Base-by-base conservation (phyloP, 2,888 invertebrate species). In the Oxycera nigricornis region DNA sequence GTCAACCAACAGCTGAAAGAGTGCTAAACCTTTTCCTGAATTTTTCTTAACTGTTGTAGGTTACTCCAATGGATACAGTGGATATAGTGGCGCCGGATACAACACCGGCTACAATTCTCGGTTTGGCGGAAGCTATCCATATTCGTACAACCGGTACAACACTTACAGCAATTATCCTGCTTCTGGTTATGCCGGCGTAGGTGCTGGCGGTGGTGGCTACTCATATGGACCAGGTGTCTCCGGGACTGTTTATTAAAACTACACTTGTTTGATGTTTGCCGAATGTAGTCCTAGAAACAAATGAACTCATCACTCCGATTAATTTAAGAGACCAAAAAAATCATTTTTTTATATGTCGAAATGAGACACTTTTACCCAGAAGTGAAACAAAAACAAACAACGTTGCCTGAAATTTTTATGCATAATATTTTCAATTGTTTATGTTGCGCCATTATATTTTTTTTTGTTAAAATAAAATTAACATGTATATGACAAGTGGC, bases 201-300 rank as follows among this genome's bases (percentile, higher is more conserved):
- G 59, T 4, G 22, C 50, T 0, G 46, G 35, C 11, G 74, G 68
- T 20, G 17, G 20, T 68, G 75, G 75, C 14, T 75, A 75, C 35
- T 50, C 65, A 14, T 75, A 75, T 67, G 75, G 73, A 6, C 75
- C 75, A 46, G 75, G 75, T 31, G 24, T 75, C 46, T 75, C 75
- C 9, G 75, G 75, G 17, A 28, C 26, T 31, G 46, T 59, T 59
- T 67, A 75, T 24, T 73, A 62, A 68, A 55, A 72, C 11, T 20
- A 68, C 4, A 17, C n/a, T 46, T 46, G 3, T n/a, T 46, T 46
- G n/a, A 46, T 46, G 11, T 46, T 46, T 46, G 11, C 11, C 17
- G 17, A 46, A 46, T 14, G 3, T 35, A 7, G 35, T 35, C 14
- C 17, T 46, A n/a, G 3, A 46, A n/a, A 46, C 46, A 14, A 7